Evolutionary conservation across 2,888 invertebrate species (phyloP).

Genomic region (Cremastinae sp.): DNA sequence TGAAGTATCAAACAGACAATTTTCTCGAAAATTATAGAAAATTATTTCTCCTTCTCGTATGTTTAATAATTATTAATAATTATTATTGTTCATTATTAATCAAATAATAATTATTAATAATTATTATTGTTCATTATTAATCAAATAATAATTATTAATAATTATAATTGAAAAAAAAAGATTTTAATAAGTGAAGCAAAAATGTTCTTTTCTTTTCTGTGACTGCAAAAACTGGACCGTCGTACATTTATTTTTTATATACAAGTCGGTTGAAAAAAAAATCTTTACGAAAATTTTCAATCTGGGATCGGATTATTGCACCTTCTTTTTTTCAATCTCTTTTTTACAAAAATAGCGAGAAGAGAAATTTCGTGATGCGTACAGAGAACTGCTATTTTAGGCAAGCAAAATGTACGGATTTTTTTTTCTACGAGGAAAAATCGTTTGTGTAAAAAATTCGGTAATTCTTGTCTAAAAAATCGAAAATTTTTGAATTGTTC

Average conservation of each 20-base stretch:
- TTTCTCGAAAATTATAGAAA: conserved; percentile 35
- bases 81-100: too few relatives aligned
- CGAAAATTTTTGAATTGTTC: conserved; percentile 1
- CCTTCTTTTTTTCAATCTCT: conserved; percentile 10
- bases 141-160: too few relatives aligned
- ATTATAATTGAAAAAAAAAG: too few relatives aligned
- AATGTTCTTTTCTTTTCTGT: conserved; percentile 1
- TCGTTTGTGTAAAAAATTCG: conserved; percentile 16
- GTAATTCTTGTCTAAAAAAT: background rate
- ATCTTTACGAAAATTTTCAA: background rate
- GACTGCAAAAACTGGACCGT: conserved; percentile 24
- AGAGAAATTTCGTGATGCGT: conserved; percentile 46
- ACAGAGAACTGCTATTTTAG: conserved; percentile 33
- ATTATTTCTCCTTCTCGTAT: conserved; percentile 24
- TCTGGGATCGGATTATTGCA: conserved; percentile 3
- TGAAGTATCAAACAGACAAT: conserved; percentile 53
- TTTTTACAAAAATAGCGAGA: conserved; percentile 58
- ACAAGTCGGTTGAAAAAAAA: conserved; percentile 42
- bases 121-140: too few relatives aligned
- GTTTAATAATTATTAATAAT: too few relatives aligned
- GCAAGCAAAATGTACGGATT: conserved; percentile 32
- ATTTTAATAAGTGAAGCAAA: conserved; percentile 1
- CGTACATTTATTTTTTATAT: conserved; percentile 43
- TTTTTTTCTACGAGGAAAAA: conserved; percentile 15
- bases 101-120: too few relatives aligned